Conservation (phyloP, 2,113 vertebrate species). For the Phainopepla nitens region DNA sequence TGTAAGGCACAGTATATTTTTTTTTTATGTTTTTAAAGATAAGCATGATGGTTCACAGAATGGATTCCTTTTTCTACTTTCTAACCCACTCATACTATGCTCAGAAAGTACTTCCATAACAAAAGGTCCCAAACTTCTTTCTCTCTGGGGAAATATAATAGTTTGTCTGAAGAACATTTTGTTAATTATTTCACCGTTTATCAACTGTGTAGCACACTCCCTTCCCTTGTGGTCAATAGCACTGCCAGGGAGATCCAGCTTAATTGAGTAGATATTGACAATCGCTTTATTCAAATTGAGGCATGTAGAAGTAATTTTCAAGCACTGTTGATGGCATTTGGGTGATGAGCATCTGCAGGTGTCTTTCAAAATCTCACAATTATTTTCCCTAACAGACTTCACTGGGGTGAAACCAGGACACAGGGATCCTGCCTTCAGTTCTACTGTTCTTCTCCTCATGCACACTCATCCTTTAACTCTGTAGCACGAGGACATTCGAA, state of each 20-base stretch:
- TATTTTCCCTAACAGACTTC: neutral
- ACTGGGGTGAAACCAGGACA: neutral
- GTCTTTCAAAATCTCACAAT: neutral
- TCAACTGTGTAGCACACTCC: neutral
- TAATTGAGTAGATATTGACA: constrained; percentile 1
- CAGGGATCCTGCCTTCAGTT: rapidly evolving
- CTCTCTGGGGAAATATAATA: neutral
- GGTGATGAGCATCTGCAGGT: neutral
- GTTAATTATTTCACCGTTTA: neutral
- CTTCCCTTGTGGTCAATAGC: neutral
- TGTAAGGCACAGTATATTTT: neutral
- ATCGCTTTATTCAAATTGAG: neutral
- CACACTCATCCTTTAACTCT: neutral
- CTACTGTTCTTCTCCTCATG: neutral
- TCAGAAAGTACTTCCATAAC: neutral
- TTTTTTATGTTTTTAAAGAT: neutral
- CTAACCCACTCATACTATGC: neutral
- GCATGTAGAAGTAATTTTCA: neutral
- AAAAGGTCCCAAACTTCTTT: neutral
- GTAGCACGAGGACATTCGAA: neutral
- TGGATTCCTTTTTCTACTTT: neutral
- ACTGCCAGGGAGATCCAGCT: neutral
- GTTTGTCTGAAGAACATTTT: neutral
- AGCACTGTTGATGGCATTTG: neutral
- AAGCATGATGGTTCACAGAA: neutral